These are phyloP conservation scores for Drosophila navojoa DNA, from an alignment of 1,140 invertebrate species.

Conservation along the genomic window DNA sequence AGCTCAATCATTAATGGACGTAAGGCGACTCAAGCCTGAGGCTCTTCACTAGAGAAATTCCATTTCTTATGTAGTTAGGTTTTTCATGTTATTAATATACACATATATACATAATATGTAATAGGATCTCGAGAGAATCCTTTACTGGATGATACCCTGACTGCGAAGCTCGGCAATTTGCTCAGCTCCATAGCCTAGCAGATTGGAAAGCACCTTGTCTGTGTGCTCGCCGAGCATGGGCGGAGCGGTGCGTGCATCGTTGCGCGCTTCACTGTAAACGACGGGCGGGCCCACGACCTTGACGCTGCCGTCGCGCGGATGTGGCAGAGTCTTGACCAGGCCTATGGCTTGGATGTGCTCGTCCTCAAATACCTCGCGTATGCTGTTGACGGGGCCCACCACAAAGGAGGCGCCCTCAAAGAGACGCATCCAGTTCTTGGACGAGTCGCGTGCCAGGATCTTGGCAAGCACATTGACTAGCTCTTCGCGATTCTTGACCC, in stretches of 20 bases:
- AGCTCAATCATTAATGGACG: no score
- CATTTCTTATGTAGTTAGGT: not conserved
- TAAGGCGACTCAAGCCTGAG: no score
- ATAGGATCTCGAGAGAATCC: no score
- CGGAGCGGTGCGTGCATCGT: conserved; percentile 89
- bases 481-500: conserved; percentile 91
- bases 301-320: conserved; percentile 89
- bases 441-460: conserved; percentile 88
- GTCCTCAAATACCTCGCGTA: conserved; percentile 94
- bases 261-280: conserved; percentile 89
- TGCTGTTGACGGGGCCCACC: conserved; percentile 94
- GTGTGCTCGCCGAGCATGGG: conserved; percentile 96
- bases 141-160: conserved; percentile 60
- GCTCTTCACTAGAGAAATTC: no score
- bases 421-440: conserved; percentile 90
- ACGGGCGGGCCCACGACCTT: conserved; percentile 95
- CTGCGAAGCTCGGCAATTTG: conserved; percentile 44
- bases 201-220: conserved; percentile 87
- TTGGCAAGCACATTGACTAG: conserved; percentile 87
- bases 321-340: conserved; percentile 91
- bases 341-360: conserved; percentile 91
- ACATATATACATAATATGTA: no score
- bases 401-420: conserved; percentile 92
- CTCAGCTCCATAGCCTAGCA: conserved; percentile 87
- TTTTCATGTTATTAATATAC: no score